Percentiles rank a stretch among this genome's conserved stretches.
These are phyloP conservation scores for Tokudaia muenninki DNA, from an alignment of 2,797 vertebrate genomes.

Conservation along the genomic window DNA sequence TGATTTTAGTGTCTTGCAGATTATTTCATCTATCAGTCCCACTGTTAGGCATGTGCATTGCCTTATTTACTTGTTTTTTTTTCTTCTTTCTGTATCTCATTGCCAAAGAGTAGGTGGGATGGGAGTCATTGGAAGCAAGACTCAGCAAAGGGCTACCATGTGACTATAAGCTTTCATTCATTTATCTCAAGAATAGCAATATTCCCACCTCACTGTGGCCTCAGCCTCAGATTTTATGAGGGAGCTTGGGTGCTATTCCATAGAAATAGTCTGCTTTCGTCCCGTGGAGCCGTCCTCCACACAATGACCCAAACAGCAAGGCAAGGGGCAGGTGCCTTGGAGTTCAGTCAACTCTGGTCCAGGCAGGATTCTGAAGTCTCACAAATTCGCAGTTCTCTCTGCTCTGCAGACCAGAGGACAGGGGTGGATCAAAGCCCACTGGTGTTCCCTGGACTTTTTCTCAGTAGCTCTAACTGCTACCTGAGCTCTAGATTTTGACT, in stretches of 20 bases:
- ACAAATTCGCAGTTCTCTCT: accelerated
- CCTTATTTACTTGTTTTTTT: neutral
- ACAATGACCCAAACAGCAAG: neutral
- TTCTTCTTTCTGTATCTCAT: neutral
- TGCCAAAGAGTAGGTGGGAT: accelerated
- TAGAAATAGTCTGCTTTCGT: neutral
- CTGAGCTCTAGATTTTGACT: neutral
- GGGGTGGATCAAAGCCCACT: neutral
- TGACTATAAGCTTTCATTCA: neutral
- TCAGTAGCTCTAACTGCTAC: neutral
- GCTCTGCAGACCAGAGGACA: neutral
- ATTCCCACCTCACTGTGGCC: neutral
- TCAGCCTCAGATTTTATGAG: neutral
- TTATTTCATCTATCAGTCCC: neutral
- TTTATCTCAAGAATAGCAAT: no score
- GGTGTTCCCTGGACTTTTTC: neutral
- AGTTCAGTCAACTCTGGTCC: neutral
- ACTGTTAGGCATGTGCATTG: neutral
- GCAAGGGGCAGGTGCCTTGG: accelerated
- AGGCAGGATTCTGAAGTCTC: neutral
- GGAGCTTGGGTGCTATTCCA: neutral
- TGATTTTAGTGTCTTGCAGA: neutral
- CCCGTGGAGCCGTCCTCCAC: neutral
- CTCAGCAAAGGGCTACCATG: neutral
- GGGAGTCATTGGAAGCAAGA: neutral